Evolutionary conservation across 2,113 vertebrate genomes (phyloP), one percentile per base, ranked within the genome.

Genomic region (Mormyrus iriodes): DNA sequence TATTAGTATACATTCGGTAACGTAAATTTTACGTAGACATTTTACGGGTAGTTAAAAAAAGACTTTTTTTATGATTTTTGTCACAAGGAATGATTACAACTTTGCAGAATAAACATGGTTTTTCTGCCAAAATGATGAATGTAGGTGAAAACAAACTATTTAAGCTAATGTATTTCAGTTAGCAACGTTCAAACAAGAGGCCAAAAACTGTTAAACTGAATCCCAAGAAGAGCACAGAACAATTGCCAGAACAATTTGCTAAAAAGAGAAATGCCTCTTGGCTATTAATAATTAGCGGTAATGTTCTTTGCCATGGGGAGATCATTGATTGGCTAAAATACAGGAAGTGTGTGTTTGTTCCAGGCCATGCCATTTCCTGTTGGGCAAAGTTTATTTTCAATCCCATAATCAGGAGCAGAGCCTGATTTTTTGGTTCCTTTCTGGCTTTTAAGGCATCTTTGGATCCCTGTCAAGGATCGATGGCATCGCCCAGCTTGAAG

Each of bases 111-210:
- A 96, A 97, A 97, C 96, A 96, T 95, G 96, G 96, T 95, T 95
- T 92, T 90, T 97, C 95, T 96, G 97, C 97, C 97, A 97, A 94
- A 95, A 96, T 97, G 97, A 97, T 95, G 96, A 96, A 96, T 97
- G 97, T 96, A 96, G 95, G 95, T 95, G 96, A 94, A 94, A 93
- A 92, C 95, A 93, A 92, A 95, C 96, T 96, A 98, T 97, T 97
- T 96, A 96, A 93, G 95, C 95, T 96, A 97, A 97, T 97, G 96
- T 95, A 95, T 95, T 96, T 97, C 95, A 97, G 96, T 97, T 97
- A 97, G 94, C 93, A 94, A 94, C 90, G 92, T 94, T 95, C 94
- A 92, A 92, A 90, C 3, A 91, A 83, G 73, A 90, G 86, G 86
- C 49, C 90, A 91, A 90, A 92, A 89, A 88, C 93, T 94, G 94